Conservation (phyloP, 2,113 vertebrate species). For the Polypterus senegalus region DNA sequence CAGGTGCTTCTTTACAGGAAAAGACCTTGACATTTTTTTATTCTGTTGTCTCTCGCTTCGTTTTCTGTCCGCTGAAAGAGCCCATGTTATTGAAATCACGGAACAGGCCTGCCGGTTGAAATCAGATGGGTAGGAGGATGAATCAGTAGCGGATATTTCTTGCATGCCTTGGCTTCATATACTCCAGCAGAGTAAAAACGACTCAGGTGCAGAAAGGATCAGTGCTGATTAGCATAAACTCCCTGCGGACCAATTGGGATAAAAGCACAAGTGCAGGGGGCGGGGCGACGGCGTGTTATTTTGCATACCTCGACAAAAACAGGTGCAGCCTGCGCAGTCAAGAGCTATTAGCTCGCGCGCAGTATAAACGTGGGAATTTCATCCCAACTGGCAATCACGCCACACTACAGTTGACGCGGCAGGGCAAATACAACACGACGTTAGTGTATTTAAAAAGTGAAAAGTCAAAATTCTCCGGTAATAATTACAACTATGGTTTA, state of each 20-base stretch:
- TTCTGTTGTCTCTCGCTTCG: neutral
- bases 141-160: conserved; percentile 30
- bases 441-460: too few species aligned
- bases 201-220: conserved; percentile 32
- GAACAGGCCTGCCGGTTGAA: too few species aligned
- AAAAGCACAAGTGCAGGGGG: conserved; percentile 28
- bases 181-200: conserved; percentile 15
- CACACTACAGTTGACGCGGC: too few species aligned
- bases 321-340: conserved; percentile 21
- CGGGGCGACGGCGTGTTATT: conserved; percentile 6
- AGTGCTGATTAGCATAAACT: conserved; percentile 26
- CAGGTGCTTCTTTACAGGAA: conserved; percentile 40
- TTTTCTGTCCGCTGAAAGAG: too few species aligned
- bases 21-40: conserved; percentile 38
- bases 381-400: too few species aligned
- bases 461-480: too few species aligned
- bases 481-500: too few species aligned
- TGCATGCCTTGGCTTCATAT: conserved; percentile 22
- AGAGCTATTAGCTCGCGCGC: too few species aligned
- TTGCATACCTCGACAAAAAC: conserved; percentile 30
- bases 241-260: conserved; percentile 24
- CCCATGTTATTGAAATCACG: too few species aligned
- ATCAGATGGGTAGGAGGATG: conserved; percentile 11
- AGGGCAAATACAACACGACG: too few species aligned
- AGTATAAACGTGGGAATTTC: too few species aligned